A percentile compares a stretch with the other conserved stretches of the same genome.
phyloP scores from a whole-genome alignment of 2,888 invertebrate genomes.

The Buathra laborator region DNA sequence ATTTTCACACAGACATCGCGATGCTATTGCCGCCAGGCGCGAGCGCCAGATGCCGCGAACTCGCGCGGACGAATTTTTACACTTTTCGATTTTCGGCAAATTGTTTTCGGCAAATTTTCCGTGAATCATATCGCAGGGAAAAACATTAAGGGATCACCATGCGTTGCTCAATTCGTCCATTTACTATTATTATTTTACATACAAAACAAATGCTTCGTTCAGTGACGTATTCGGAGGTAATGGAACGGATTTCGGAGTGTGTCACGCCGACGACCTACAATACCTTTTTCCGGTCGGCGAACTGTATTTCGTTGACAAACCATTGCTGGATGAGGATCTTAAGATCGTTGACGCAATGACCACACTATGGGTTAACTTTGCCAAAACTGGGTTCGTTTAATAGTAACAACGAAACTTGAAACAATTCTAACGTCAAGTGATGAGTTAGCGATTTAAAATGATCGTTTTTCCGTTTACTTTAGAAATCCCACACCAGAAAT shows the following conservation, averaged over 20 bases:
- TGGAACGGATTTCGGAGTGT: conserved; percentile 89
- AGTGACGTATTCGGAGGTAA: conserved; percentile 90
- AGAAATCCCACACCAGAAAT: conserved; percentile 89
- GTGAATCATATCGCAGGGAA: too few relatives aligned
- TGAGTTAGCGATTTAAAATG: background rate
- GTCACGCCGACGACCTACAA: conserved; percentile 94
- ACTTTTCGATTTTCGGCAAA: background rate
- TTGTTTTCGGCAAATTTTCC: background rate
- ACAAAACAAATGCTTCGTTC: conserved; percentile 90
- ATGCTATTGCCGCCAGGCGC: too few relatives aligned
- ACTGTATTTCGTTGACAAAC: conserved; percentile 87
- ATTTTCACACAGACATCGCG: too few relatives aligned
- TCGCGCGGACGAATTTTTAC: too few relatives aligned
- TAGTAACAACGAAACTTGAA: conserved; percentile 70
- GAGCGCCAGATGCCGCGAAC: too few relatives aligned
- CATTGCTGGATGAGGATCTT: conserved; percentile 87
- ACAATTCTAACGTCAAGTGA: background rate
- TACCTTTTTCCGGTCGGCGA: conserved; percentile 91
- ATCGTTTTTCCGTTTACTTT: background rate
- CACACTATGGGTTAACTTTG: conserved; percentile 92
- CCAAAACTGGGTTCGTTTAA: conserved; percentile 88
- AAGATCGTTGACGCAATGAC: conserved; percentile 88
- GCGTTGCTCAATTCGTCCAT: conserved; percentile 86
- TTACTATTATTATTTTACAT: conserved; percentile 90
- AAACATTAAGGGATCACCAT: conserved; percentile 86